Percentiles rank a stretch among this genome's conserved stretches.
Evolutionary conservation across 2,888 invertebrate genomes (phyloP).

Genomic region (Esperia sulphurella): DNA sequence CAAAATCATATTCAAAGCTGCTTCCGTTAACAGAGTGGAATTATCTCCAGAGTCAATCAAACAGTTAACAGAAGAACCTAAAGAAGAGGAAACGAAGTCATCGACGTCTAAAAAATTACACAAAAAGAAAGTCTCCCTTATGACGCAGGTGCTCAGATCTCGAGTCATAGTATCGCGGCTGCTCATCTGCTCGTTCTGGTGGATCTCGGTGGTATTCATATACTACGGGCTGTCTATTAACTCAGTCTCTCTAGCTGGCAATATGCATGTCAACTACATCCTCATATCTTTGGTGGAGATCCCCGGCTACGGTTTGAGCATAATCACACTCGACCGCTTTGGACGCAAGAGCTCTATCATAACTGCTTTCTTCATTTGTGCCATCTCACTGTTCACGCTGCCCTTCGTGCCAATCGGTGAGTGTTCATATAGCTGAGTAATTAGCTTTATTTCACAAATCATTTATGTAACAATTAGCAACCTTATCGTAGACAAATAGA

Average conservation of each 20-base stretch:
- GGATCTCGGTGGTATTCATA: slow-evolving; percentile 89
- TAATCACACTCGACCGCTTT: slow-evolving; percentile 75
- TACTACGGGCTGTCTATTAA: slow-evolving; percentile 90
- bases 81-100: slow-evolving; percentile 18
- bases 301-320: slow-evolving; percentile 81
- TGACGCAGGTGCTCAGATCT: slow-evolving; percentile 67
- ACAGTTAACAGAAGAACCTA: slow-evolving; percentile 16
- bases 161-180: slow-evolving; percentile 71
- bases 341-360: slow-evolving; percentile 80
- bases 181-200: slow-evolving; percentile 85
- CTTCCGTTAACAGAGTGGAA: slow-evolving; percentile 57
- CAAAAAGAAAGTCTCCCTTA: slow-evolving; percentile 26
- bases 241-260: slow-evolving; percentile 85
- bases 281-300: slow-evolving; percentile 81
- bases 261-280: slow-evolving; percentile 89
- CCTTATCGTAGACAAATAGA: no score
- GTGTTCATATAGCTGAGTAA: no score
- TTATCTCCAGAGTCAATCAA: slow-evolving; percentile 48
- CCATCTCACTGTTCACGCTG: slow-evolving; percentile 72
- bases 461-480: no score
- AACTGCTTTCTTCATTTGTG: slow-evolving; percentile 78
- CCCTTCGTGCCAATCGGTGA: slow-evolving; percentile 79
- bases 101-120: slow-evolving; percentile 2
- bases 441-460: no score
- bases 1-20: slow-evolving; percentile 68